Conservation (phyloP, 1,140 invertebrate species). For the Drosophila rufa region DNA sequence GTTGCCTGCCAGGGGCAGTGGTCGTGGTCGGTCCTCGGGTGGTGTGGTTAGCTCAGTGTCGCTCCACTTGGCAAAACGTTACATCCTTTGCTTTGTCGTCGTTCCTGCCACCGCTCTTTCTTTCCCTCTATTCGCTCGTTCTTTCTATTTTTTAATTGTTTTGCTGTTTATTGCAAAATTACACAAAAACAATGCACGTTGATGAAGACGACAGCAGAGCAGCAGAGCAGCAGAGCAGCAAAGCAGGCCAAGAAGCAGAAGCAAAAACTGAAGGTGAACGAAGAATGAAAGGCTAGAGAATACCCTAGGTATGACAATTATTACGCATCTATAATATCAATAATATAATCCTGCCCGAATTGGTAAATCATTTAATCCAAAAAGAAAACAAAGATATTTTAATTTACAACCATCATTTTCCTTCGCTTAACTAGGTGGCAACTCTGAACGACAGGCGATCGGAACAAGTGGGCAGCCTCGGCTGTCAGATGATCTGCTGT, state of each 20-base stretch:
- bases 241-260: conserved; percentile 8
- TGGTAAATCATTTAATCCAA: too few relatives aligned
- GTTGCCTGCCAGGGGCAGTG: conserved; percentile 44
- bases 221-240: not conserved
- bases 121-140: conserved; percentile 16
- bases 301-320: not conserved
- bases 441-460: not conserved
- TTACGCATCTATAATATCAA: too few relatives aligned
- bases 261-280: not conserved
- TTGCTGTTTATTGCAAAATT: conserved; percentile 84
- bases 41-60: conserved; percentile 50
- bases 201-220: conserved; percentile 66
- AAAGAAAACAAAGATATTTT: too few relatives aligned
- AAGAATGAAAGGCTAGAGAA: not conserved
- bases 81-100: conserved; percentile 77
- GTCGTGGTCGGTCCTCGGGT: not conserved
- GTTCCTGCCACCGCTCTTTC: conserved; percentile 21
- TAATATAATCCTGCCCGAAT: too few relatives aligned
- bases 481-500: not conserved
- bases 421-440: not conserved
- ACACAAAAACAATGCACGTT: conserved; percentile 81
- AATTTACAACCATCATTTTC: too few relatives aligned
- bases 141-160: conserved; percentile 69
- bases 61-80: conserved; percentile 81
- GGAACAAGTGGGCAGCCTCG: not conserved